A percentile compares a stretch with the other conserved stretches of the same genome.
These are phyloP conservation scores for Lethocerus indicus DNA, from an alignment of 1,140 invertebrate species.

Conservation along the genomic window DNA sequence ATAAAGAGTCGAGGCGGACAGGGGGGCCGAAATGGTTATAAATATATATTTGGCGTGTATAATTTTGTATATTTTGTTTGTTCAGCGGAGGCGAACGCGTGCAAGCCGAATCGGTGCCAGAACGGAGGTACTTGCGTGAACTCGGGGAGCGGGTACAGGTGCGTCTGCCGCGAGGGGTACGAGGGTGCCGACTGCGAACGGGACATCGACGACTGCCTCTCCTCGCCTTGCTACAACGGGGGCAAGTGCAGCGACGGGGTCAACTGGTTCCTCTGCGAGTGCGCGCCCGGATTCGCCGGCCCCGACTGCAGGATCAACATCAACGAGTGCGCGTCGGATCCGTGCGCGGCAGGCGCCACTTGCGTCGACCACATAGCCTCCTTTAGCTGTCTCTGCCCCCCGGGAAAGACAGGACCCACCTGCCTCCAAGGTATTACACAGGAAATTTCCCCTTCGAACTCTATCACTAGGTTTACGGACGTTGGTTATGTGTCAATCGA, in stretches of 20 bases:
- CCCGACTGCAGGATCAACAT: slow-evolving; percentile 54
- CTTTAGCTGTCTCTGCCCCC: slow-evolving; percentile 65
- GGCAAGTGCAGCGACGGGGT: slow-evolving; percentile 61
- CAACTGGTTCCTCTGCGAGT: slow-evolving; percentile 61
- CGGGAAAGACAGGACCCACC: slow-evolving; percentile 47
- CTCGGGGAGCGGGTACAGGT: slow-evolving; percentile 44
- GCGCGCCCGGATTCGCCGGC: slow-evolving; percentile 51
- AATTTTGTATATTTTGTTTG: slow-evolving; percentile 8
- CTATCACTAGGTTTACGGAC: too few species aligned
- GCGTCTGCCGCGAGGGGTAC: slow-evolving; percentile 46
- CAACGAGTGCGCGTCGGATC: slow-evolving; percentile 59
- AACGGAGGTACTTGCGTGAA: slow-evolving; percentile 63
- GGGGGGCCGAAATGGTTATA: too few species aligned
- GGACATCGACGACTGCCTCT: slow-evolving; percentile 45
- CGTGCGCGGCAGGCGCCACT: slow-evolving; percentile 69
- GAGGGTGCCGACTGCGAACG: slow-evolving; percentile 41
- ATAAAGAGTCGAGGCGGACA: too few species aligned
- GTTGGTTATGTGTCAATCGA: too few species aligned
- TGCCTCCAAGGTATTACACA: slow-evolving; percentile 40
- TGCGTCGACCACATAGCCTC: slow-evolving; percentile 60
- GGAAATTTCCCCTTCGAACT: too few species aligned
- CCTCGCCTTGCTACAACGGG: slow-evolving; percentile 53
- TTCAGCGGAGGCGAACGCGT: slow-evolving; percentile 44
- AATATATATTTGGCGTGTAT: too few species aligned
- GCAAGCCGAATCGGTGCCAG: slow-evolving; percentile 46